Evolutionary conservation across 2,888 invertebrate species (phyloP), one percentile per base, ranked within the genome.

Genomic region (Drosophila monieri): DNA sequence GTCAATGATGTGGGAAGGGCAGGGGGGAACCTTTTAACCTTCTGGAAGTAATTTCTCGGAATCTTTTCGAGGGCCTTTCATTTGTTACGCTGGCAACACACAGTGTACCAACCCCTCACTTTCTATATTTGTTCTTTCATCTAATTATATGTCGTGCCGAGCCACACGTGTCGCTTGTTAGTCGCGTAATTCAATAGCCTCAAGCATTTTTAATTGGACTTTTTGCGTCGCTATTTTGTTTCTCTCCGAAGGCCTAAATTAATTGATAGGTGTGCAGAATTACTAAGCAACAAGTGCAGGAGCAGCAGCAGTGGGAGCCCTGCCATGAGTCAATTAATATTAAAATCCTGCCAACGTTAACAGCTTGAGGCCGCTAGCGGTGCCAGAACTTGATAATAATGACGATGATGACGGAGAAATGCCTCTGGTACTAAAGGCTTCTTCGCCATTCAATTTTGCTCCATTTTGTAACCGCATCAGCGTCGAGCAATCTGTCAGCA

Each of bases 391-490:
- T 35, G 21, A 14, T 1, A 23, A 32, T 9, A 6, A 27, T 1
- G 35, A 25, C 5, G 59, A 27, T 37, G 43, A 35, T 12, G 57
- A 48, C 1, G 58, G 27, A 15, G 57, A 47, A 14, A 27, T 46
- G 59, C 71, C 52, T 27, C 44, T 37, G 52, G 48, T 27, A 44
- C 52, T 35, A 18, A 43, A 12, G 60, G 52, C 62, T 54, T 44
- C 71, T 68, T 70, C 52, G 69, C 60, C 76, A 65, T 66, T 77
- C 70, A 83, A 81, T 78, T 76, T 80, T 73, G 78, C 80, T 74
- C 66, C 70, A 73, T 78, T 80, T 81, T 80, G 76, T 80, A 86
- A 84, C 76, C 78, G 60, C 74, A 78, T 86, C 77, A 77, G 70
- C 65, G 68, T 77, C 78, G 72, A 56, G 60, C 66, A 68, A 74